A percentile compares a stretch with the other conserved stretches of the same genome.
Evolutionary conservation across 2,888 invertebrate species (phyloP).

Genomic region (Alentia gelatinosa): DNA sequence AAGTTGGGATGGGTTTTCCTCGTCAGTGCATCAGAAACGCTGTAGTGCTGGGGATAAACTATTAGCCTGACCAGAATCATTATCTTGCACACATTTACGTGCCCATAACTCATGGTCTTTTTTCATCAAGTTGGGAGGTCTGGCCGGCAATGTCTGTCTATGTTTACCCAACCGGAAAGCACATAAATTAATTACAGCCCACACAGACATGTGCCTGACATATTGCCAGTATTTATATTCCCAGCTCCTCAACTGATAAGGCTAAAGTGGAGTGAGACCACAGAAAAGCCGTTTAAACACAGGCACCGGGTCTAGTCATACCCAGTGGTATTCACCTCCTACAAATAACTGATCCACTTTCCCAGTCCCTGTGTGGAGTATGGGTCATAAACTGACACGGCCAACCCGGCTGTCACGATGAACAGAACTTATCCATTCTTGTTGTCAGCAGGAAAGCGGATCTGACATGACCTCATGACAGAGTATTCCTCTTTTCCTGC

Average conservation of each 20-base stretch:
- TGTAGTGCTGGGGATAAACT: neutral
- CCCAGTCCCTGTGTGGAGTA: too few species aligned
- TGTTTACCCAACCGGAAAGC: neutral
- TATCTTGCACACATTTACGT: neutral
- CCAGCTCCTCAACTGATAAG: neutral
- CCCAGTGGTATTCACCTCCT: too few species aligned
- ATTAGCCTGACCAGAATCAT: neutral
- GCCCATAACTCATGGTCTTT: neutral
- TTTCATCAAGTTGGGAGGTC: neutral
- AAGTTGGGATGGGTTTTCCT: neutral
- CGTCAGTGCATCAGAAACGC: slow-evolving; percentile 10
- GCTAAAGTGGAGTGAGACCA: neutral
- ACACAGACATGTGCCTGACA: neutral
- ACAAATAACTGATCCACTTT: too few species aligned
- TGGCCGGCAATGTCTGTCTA: neutral
- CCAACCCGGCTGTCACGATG: neutral
- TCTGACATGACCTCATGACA: neutral
- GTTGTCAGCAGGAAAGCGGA: neutral
- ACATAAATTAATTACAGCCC: neutral
- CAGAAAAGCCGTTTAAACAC: too few species aligned
- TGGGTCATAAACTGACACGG: neutral
- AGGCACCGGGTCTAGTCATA: too few species aligned
- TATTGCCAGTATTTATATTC: neutral
- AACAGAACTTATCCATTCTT: neutral
- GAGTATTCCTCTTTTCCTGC: neutral